A percentile compares a stretch with the other conserved stretches of the same genome.
phyloP scores from a whole-genome alignment of 2,888 invertebrate species.

The Palloptera scutellata region DNA sequence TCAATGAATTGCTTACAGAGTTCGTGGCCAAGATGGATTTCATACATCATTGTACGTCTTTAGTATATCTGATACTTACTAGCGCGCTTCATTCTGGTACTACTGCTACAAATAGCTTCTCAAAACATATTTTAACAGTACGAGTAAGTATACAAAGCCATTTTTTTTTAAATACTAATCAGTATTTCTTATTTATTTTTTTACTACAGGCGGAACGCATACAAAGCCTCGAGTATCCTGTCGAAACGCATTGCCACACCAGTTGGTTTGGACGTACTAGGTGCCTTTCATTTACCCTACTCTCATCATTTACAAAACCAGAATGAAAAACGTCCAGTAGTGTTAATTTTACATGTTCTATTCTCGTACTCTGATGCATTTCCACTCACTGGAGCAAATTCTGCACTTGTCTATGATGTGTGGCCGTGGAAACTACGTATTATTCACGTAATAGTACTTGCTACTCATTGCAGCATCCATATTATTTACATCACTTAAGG shows the following conservation, averaged over 20 bases:
- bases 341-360: constrained; percentile 83
- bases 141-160: no score
- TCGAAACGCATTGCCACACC: constrained; percentile 63
- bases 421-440: constrained; percentile 79
- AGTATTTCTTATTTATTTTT: neutral
- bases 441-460: constrained; percentile 68
- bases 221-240: constrained; percentile 9
- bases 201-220: constrained; percentile 14
- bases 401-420: constrained; percentile 72
- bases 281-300: constrained; percentile 69
- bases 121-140: no score
- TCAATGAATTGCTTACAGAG: no score
- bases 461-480: constrained; percentile 62
- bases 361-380: constrained; percentile 73
- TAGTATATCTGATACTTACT: no score
- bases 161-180: no score
- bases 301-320: constrained; percentile 58
- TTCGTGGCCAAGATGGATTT: no score
- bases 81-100: no score
- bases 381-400: constrained; percentile 73
- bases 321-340: constrained; percentile 66
- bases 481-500: constrained; percentile 67
- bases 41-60: no score
- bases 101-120: no score
- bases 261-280: constrained; percentile 54